Conservation (phyloP, 2,888 invertebrate species). For the Ophion costatus region DNA sequence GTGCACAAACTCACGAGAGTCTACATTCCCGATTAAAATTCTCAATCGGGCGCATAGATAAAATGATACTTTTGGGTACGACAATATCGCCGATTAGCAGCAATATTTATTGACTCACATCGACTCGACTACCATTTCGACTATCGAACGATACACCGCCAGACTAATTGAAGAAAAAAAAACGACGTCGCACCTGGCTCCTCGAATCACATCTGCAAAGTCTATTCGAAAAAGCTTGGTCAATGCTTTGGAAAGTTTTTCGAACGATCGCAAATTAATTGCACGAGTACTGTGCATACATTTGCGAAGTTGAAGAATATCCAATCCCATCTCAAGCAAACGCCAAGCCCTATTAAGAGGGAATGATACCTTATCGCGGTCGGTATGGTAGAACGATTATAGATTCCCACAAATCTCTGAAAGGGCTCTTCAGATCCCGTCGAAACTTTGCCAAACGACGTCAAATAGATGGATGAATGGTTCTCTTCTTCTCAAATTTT, state of each 20-base stretch:
- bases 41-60: too few relatives aligned
- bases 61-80: too few relatives aligned
- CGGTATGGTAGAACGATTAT: too few relatives aligned
- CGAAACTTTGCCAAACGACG: too few relatives aligned
- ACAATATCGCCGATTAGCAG: constrained; percentile 9
- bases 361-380: too few relatives aligned
- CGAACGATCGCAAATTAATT: constrained; percentile 41
- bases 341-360: constrained; percentile 15
- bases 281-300: not conserved
- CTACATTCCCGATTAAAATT: too few relatives aligned
- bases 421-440: too few relatives aligned
- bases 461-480: too few relatives aligned
- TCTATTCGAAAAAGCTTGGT: constrained; percentile 15
- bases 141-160: constrained; percentile 14
- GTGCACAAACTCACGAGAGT: too few relatives aligned
- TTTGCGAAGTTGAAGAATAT: not conserved
- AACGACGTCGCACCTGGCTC: constrained; percentile 20
- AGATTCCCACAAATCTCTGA: too few relatives aligned
- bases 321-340: constrained; percentile 9
- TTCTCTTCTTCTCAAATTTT: too few relatives aligned
- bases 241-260: constrained; percentile 45
- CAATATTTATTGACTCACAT: constrained; percentile 21
- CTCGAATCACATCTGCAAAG: not conserved
- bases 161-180: constrained; percentile 38
- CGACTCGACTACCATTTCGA: not conserved